Conservation (phyloP, 1,140 invertebrate species). For the Trichonephila inaurata region DNA sequence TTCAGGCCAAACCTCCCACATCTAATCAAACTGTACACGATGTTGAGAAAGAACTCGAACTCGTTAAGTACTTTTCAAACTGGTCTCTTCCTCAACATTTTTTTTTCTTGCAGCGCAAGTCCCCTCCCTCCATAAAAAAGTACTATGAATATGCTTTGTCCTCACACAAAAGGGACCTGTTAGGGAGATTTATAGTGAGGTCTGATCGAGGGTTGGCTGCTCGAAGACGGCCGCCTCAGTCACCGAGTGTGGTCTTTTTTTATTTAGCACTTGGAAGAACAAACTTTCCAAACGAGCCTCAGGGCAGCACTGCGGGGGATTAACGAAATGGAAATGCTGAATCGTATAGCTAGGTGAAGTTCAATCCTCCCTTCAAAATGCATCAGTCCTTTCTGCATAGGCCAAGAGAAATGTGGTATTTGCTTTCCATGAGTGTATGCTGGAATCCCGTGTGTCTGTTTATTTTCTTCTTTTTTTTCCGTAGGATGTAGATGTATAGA, state of each 20-base stretch:
- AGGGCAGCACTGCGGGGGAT: constrained; percentile 43
- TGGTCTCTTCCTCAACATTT: not conserved
- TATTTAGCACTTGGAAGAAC: constrained; percentile 43
- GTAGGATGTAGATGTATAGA: not conserved
- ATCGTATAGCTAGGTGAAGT: constrained; percentile 44
- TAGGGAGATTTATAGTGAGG: constrained; percentile 17
- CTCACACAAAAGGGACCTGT: constrained; percentile 6
- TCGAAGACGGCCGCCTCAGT: not conserved
- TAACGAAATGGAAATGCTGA: constrained; percentile 49
- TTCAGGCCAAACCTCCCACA: not conserved
- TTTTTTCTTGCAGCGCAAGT: not conserved
- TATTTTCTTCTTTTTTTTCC: not conserved
- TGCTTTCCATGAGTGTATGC: not conserved
- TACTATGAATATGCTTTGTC: not conserved
- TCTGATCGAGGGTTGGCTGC: not conserved
- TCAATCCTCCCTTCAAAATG: constrained; percentile 44
- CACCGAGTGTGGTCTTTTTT: constrained; percentile 44
- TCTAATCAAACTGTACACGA: not conserved
- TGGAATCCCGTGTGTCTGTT: not conserved
- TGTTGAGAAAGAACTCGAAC: not conserved
- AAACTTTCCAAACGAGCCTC: constrained; percentile 39
- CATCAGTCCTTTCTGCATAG: not conserved
- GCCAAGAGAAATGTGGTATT: not conserved
- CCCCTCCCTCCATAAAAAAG: not conserved
- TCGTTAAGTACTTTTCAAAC: constrained; percentile 39